phyloP scores from a whole-genome alignment of 2,113 vertebrate species.

The Actenoides lindsayi region DNA sequence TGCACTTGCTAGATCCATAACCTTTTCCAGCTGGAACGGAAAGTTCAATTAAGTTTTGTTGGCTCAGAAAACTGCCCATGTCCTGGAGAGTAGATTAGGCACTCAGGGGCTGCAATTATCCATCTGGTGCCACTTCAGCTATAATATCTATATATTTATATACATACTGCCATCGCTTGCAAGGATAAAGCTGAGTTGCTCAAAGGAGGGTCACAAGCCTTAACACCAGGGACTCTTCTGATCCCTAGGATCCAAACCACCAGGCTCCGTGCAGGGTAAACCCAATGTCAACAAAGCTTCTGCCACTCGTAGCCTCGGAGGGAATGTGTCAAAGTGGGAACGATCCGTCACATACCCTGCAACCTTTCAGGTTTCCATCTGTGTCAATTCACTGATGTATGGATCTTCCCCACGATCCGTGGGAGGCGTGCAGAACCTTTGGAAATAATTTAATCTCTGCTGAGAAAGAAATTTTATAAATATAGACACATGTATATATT shows the following conservation, averaged over 20 bases:
- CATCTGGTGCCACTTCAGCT: conserved; percentile 80
- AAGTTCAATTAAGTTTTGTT: conserved; percentile 87
- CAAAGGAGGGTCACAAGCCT: not conserved
- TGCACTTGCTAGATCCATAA: conserved; percentile 74
- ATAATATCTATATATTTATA: conserved; percentile 74
- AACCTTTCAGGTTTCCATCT: conserved; percentile 31
- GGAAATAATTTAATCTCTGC: conserved; percentile 69
- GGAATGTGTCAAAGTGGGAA: not conserved
- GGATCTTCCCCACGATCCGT: conserved; percentile 4
- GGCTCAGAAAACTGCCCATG: conserved; percentile 81
- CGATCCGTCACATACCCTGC: not conserved
- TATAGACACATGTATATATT: not conserved
- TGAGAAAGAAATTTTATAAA: conserved; percentile 38
- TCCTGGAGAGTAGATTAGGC: conserved; percentile 83
- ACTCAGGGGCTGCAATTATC: conserved; percentile 82
- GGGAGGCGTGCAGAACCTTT: conserved; percentile 39
- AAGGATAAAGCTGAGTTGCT: conserved; percentile 31
- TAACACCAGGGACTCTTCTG: not conserved
- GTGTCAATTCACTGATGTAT: conserved; percentile 60
- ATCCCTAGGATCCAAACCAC: not conserved
- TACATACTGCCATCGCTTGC: conserved; percentile 44
- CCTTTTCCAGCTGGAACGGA: conserved; percentile 84
- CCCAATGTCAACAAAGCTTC: not conserved
- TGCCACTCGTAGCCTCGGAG: not conserved
- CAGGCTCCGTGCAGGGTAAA: not conserved